Conservation (phyloP, 1,140 invertebrate species). For the Magallana gigas region DNA sequence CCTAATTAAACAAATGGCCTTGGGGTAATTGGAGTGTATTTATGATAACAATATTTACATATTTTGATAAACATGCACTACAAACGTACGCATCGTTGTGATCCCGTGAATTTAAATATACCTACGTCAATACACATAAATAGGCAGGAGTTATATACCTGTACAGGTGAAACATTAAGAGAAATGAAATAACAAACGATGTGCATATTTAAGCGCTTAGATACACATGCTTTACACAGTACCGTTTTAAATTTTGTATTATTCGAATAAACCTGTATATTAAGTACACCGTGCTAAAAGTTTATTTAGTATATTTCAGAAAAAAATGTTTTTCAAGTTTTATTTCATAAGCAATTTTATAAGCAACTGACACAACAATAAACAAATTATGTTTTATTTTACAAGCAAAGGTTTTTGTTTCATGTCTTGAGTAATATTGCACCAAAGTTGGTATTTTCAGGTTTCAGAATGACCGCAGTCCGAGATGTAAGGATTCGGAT, state of each 20-base stretch:
- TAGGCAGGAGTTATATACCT: background rate
- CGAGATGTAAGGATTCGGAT: conserved; percentile 28
- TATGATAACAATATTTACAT: conserved; percentile 32
- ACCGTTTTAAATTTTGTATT: no score
- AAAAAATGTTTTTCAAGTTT: background rate
- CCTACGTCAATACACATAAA: background rate
- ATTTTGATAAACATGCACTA: background rate
- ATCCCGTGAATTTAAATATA: background rate
- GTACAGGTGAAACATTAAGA: background rate
- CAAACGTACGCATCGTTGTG: background rate
- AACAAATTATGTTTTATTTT: background rate
- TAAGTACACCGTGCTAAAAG: no score
- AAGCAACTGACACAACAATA: background rate
- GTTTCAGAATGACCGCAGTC: conserved; percentile 44
- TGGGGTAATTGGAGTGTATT: background rate
- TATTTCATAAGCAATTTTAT: background rate
- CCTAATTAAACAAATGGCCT: background rate
- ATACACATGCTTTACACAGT: no score
- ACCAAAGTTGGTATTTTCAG: conserved; percentile 56
- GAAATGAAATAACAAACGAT: background rate
- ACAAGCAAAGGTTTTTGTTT: background rate
- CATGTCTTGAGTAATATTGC: conserved; percentile 38
- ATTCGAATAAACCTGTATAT: no score
- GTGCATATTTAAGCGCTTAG: background rate
- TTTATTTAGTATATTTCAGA: no score